Evolutionary conservation across 2,888 invertebrate genomes (phyloP).

Genomic region (Cheilosia scutellata): DNA sequence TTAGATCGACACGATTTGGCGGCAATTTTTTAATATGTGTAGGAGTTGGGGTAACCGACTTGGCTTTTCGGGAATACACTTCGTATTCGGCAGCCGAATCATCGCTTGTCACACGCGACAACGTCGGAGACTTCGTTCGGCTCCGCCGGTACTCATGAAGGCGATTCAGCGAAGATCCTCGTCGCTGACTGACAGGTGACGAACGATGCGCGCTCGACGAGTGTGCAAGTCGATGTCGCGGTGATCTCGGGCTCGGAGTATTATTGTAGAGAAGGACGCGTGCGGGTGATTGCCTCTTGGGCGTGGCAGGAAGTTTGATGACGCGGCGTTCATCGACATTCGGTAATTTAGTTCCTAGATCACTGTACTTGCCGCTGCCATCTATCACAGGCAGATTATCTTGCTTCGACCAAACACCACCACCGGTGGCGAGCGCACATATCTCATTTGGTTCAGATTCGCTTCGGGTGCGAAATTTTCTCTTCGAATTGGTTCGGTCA

Average conservation of each 20-base stretch:
- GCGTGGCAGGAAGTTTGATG: slow-evolving; percentile 65
- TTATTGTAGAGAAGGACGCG: slow-evolving; percentile 82
- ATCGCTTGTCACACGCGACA: slow-evolving; percentile 48
- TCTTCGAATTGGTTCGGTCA: slow-evolving; percentile 69
- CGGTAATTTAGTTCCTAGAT: slow-evolving; percentile 36
- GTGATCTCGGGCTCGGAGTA: slow-evolving; percentile 80
- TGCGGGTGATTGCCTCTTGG: slow-evolving; percentile 79
- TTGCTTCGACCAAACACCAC: slow-evolving; percentile 41
- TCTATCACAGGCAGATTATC: slow-evolving; percentile 43
- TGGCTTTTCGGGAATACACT: slow-evolving; percentile 61
- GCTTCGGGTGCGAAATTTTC: slow-evolving; percentile 78
- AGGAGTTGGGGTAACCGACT: slow-evolving; percentile 70
- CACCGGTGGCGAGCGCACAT: slow-evolving; percentile 6
- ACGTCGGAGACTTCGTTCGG: slow-evolving; percentile 74
- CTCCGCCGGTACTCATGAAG: slow-evolving; percentile 73
- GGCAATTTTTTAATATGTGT: slow-evolving; percentile 22
- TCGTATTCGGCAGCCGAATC: slow-evolving; percentile 56
- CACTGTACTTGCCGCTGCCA: slow-evolving; percentile 28
- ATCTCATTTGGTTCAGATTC: slow-evolving; percentile 77
- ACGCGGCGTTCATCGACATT: slow-evolving; percentile 51
- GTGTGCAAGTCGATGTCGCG: slow-evolving; percentile 74
- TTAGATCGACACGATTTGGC: neutral
- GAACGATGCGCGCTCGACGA: slow-evolving; percentile 42
- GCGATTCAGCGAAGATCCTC: slow-evolving; percentile 71
- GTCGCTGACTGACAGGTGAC: slow-evolving; percentile 75